Base-by-base conservation (phyloP, 2,797 vertebrate species). In the Acrossocheilus fasciatus region DNA sequence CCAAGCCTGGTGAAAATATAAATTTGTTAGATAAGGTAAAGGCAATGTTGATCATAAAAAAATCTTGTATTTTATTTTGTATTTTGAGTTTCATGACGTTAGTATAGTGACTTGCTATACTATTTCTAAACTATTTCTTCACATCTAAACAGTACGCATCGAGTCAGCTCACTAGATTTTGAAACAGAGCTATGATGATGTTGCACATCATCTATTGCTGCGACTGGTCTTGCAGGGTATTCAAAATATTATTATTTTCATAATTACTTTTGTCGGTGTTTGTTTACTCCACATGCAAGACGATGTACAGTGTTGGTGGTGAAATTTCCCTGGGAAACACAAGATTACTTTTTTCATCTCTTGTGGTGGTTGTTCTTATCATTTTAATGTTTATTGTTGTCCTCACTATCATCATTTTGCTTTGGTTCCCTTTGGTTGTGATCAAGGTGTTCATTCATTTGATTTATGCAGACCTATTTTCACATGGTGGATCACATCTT, bases 391-490 rank as follows among this genome's bases (percentile, higher is more conserved):
- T 39, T 39, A 39, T 39, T 75, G 45, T 52, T 52, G 15, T 75
- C 15, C 18, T 74, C n/a, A 52, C 74, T 54, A 23, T 39, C 50
- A 39, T 57, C 50, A 23, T 70, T 23, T 14, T 14, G 17, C 10
- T 14, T 54, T 50, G 45, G n/a, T 50, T 36, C 10, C 18, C 34
- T 39, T 77, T 57, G 6, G 6, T 39, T 54, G 20, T 52, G 47
- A 76, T 20, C 2, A 52, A 20, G 30, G 5, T 36, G 34, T 77
- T n/a, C 1, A 18, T 57, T 57, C 0, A 41, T 77, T 76, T 52
- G 17, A 34, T 76, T 26, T 50, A 75, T 75, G n/a, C 72, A 30
- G 8, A 75, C n/a, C 15, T 26, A 75, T 34, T 77, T 77, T n/a
- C 52, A 39, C 6, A 12, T 34, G 1, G 2, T 75, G 73, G 45